Percentiles rank a stretch among this genome's conserved stretches.
Evolutionary conservation across 2,113 vertebrate genomes (phyloP).

Genomic region (Mugil cephalus): DNA sequence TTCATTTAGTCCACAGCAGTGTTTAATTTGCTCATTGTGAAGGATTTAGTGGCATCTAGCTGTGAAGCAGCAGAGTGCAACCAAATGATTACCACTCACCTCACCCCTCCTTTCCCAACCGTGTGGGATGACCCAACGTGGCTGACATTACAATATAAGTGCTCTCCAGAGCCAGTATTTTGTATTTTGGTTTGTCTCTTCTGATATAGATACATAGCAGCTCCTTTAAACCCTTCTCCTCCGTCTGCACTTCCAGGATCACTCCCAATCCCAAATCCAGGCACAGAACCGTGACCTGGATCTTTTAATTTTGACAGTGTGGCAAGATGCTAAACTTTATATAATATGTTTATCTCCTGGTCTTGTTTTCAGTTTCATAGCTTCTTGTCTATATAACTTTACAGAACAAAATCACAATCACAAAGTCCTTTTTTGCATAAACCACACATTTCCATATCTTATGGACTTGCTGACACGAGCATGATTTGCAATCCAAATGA

Average conservation of each 20-base stretch:
- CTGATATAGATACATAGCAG: too few relatives aligned
- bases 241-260: conserved; percentile 11
- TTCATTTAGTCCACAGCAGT: too few relatives aligned
- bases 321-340: background rate
- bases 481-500: conserved; percentile 80
- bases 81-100: too few relatives aligned
- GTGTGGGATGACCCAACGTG: too few relatives aligned
- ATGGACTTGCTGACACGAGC: conserved; percentile 53
- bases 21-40: too few relatives aligned
- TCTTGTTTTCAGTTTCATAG: conserved; percentile 10
- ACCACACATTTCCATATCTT: conserved; percentile 59
- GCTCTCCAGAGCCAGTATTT: too few relatives aligned
- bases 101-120: too few relatives aligned
- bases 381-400: background rate
- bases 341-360: background rate
- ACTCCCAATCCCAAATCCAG: conserved; percentile 33
- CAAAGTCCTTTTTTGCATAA: conserved; percentile 59
- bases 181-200: too few relatives aligned
- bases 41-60: too few relatives aligned
- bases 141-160: too few relatives aligned
- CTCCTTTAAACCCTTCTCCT: background rate
- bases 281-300: conserved; percentile 49
- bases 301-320: conserved; percentile 24
- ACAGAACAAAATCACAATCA: conserved; percentile 20
- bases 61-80: too few relatives aligned